Conservation (phyloP, 2,113 vertebrate species). For the Spheniscus mendiculus region DNA sequence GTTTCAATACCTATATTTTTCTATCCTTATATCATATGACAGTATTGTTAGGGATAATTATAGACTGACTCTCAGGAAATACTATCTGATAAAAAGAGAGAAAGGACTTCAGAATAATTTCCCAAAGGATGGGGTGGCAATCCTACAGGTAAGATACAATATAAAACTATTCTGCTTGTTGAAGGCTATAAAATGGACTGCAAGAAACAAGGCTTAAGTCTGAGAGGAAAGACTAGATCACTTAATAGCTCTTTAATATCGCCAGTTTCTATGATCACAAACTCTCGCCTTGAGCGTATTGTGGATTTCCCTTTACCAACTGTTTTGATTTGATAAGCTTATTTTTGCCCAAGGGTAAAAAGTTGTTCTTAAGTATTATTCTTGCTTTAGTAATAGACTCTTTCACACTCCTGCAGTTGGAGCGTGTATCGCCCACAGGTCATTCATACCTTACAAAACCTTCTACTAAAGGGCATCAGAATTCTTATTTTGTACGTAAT, state of each 20-base stretch:
- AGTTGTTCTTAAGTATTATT: neutral
- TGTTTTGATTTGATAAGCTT: neutral
- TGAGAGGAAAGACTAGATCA: neutral
- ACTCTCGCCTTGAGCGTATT: neutral
- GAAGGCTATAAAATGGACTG: neutral
- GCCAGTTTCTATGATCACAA: neutral
- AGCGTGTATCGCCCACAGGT: neutral
- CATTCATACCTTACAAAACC: neutral
- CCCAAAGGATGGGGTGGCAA: neutral
- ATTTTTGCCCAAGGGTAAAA: neutral
- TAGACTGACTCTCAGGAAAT: neutral
- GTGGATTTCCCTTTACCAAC: neutral
- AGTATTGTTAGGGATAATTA: neutral
- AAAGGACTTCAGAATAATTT: neutral
- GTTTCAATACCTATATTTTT: neutral
- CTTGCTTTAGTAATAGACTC: neutral
- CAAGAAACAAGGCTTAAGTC: neutral
- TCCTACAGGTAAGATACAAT: neutral
- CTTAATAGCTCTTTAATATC: neutral
- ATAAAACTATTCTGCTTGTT: neutral
- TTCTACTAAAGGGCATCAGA: neutral
- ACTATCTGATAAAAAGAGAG: neutral
- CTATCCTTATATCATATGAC: neutral
- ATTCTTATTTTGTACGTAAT: neutral
- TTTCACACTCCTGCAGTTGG: neutral